Base-by-base conservation (phyloP, 2,113 vertebrate genomes). In the Pelobates fuscus region DNA sequence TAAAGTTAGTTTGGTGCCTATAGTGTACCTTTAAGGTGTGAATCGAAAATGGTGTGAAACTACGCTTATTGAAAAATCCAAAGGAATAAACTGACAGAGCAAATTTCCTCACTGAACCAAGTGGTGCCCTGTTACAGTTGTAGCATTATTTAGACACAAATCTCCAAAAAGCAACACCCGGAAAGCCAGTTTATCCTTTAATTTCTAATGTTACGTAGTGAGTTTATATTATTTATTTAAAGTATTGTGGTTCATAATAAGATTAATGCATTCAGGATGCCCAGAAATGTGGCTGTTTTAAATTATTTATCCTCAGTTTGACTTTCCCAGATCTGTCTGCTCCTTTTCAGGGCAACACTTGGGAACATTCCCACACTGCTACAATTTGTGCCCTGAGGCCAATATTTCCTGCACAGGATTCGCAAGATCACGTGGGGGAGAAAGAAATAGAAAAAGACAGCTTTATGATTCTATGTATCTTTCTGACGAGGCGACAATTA, bases 291-390 rank as follows among this genome's bases (percentile, higher is more conserved):
- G 70, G 70, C 44, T 71, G 55, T 78, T 77, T 3, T 0, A 8
- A 15, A 32, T 66, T 32, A 26, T 79, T 57, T 70, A 63, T 75
- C 32, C 30, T 7, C 15, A 12, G 2, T 1, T 5, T 43, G 8
- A 65, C 44, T 55, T 77, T 72, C 58, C 55, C 54, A 72, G 57
- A 46, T 77, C 58, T 10, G 57, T 27, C 63, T 68, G 46, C 70
- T 68, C 44, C 62, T 21, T 75, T 64, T 59, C 60, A 46, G 61
- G 57, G 43, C 29, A 64, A n/a, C 8, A 12, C 14, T 23, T 59
- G 61, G 69, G 65, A 18, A 12, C 20, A 44, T 18, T 37, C 59
- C 54, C 67, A 69, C 27, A 7, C 21, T 44, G n/a, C 11, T 27
- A 57, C 0, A 0, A 0, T 55, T 67, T 52, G n/a, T 70, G 59